These are phyloP conservation scores for Xyliphius kryptos DNA, from an alignment of 2,113 vertebrate species.

Conservation along the genomic window DNA sequence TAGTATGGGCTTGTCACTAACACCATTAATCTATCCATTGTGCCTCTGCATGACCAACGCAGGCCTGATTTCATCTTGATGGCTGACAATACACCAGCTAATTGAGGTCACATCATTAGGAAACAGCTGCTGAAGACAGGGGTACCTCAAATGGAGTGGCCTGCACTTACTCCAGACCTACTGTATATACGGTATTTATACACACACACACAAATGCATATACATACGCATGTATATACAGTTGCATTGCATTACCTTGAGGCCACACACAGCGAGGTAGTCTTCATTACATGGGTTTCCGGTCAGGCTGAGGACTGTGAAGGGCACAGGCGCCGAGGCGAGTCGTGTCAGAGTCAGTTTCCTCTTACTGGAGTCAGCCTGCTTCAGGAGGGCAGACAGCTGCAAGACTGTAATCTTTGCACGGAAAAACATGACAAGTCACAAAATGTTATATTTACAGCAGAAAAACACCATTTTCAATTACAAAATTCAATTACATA, in stretches of 20 bases:
- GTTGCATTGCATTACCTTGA: slow-evolving; percentile 86
- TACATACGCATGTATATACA: no score
- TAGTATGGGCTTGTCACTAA: slow-evolving; percentile 1
- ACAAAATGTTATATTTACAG: no score
- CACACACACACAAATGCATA: no score
- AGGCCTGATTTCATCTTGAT: neutral
- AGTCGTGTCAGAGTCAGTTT: slow-evolving; percentile 92
- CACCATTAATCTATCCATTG: slow-evolving; percentile 18
- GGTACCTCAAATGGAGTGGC: slow-evolving; percentile 16
- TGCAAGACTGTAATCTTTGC: slow-evolving; percentile 98
- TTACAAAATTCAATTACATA: no score
- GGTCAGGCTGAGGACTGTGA: slow-evolving; percentile 93
- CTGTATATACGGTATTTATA: no score
- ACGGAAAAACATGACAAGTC: no score
- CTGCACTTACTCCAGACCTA: slow-evolving; percentile 10
- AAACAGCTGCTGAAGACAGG: slow-evolving; percentile 9
- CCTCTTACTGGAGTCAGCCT: slow-evolving; percentile 95
- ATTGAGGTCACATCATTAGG: neutral
- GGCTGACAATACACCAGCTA: neutral
- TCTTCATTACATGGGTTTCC: slow-evolving; percentile 98
- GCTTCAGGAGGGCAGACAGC: slow-evolving; percentile 90
- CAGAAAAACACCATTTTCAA: no score
- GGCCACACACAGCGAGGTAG: slow-evolving; percentile 92
- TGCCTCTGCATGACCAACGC: slow-evolving; percentile 6
- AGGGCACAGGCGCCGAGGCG: slow-evolving; percentile 89